Percentiles rank a stretch among this genome's conserved stretches.
phyloP scores from a whole-genome alignment of 2,797 vertebrate species.

The Tapera naevia region DNA sequence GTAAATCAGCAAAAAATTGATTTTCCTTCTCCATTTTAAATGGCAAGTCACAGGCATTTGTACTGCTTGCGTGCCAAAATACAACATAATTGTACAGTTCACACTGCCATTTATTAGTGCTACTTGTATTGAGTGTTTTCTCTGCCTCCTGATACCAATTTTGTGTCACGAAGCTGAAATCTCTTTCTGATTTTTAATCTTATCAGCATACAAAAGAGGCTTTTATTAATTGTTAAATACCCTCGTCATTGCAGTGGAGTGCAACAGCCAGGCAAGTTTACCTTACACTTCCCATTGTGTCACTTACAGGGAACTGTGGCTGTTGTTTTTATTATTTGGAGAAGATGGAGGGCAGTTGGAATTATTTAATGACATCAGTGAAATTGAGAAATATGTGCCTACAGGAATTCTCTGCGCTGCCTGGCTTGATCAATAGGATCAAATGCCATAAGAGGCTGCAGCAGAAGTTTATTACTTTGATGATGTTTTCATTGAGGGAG shows the following conservation, averaged over 20 bases:
- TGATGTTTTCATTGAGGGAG: not conserved
- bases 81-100: not conserved
- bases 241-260: not conserved
- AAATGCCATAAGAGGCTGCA: not conserved
- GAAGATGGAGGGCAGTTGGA: not conserved
- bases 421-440: not conserved
- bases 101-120: not conserved
- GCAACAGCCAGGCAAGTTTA: not conserved
- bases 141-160: not conserved
- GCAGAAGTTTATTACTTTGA: conserved; percentile 14
- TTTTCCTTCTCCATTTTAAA: not conserved
- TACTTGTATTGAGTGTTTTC: not conserved
- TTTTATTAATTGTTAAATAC: not conserved
- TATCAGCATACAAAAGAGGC: not conserved
- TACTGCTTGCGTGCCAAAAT: not conserved
- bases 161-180: not conserved
- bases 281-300: not conserved
- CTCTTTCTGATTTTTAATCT: not conserved
- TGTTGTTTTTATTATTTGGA: not conserved
- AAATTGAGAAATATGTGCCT: not conserved
- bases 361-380: not conserved
- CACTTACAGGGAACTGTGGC: not conserved
- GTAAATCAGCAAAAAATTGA: not conserved
- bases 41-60: not conserved
- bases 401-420: not conserved